Evolutionary conservation across 2,113 vertebrate genomes (phyloP), one percentile per base, ranked within the genome.

Genomic region (Mungos mungo): DNA sequence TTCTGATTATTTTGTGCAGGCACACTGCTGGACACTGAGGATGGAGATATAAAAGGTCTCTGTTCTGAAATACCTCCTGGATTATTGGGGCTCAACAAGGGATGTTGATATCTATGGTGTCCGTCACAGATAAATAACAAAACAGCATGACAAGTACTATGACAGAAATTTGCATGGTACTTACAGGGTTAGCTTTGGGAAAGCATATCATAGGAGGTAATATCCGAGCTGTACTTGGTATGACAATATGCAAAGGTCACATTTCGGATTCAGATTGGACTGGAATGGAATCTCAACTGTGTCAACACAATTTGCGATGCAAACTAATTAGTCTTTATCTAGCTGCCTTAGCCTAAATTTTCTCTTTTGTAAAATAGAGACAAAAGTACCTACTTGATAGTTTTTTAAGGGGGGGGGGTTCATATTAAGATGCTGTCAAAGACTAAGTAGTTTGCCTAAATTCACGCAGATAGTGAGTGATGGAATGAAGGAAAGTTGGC

Each of bases 181-280:
- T 47, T 90, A 54, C 4, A 5, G 18, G 2, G 7, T 88, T 77
- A 45, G 18, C 54, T 54, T 84, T 94, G 47, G 47, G 23, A 90
- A 82, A 92, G 29, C 33, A 38, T 72, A 91, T n/a, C n/a, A 83
- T 41, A 80, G 14, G 54, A 88, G 8, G 35, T 81, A 54, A 31
- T 52, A 88, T 45, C 29, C 71, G 23, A 83, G 16, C 35, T 83
- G 16, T 18, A 74, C 8, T 23, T 6, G 10, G 2, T 1, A 71
- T 14, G 23, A 77, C 12, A 86, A 45, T 63, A 69, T 18, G 11
- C 35, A 89, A 77, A 86, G 50, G 21, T 94, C 79, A 82, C 14
- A 74, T 93, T 92, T 96, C 33, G 74, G 18, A 84, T 94, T 90
- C 19, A 93, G 74, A 90, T 72, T 79, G 29, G 12, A 83, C 54